These are phyloP conservation scores for Nomada fabriciana DNA, from an alignment of 2,888 invertebrate species.

Conservation along the genomic window DNA sequence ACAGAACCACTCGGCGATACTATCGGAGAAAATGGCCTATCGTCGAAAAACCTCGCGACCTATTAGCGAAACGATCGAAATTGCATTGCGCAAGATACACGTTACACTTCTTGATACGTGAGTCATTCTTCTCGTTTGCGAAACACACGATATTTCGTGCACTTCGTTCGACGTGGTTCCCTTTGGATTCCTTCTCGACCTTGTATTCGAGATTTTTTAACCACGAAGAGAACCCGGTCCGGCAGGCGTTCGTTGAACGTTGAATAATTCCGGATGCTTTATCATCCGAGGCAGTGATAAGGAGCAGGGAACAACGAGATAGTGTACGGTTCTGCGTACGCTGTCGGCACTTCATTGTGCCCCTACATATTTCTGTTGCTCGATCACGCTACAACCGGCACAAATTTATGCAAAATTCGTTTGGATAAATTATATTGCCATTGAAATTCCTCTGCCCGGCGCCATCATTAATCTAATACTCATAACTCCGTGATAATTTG, in stretches of 20 bases:
- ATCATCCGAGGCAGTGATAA: constrained; percentile 65
- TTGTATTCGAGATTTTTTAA: constrained; percentile 6
- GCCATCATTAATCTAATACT: not conserved
- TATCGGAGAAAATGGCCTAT: constrained; percentile 47
- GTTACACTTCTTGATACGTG: too few relatives aligned
- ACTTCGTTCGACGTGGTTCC: too few relatives aligned
- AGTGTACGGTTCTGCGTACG: constrained; percentile 48
- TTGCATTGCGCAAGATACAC: not conserved
- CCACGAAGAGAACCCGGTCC: not conserved
- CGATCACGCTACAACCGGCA: constrained; percentile 16
- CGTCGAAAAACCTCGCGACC: not conserved
- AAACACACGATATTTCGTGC: too few relatives aligned
- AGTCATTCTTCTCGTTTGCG: too few relatives aligned
- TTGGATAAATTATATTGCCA: constrained; percentile 32
- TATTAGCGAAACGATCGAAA: constrained; percentile 7
- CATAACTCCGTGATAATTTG: too few relatives aligned
- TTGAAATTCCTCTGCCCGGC: not conserved
- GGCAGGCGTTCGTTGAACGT: constrained; percentile 47
- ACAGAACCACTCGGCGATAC: constrained; percentile 46
- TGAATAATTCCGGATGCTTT: constrained; percentile 71
- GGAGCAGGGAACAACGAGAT: constrained; percentile 61
- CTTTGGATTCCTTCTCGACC: too few relatives aligned
- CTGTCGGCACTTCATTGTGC: constrained; percentile 36
- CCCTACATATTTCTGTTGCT: constrained; percentile 42
- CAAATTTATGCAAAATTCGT: constrained; percentile 54